These are phyloP conservation scores for Temnothorax longispinosus DNA, from an alignment of 1,140 invertebrate genomes.

Conservation along the genomic window DNA sequence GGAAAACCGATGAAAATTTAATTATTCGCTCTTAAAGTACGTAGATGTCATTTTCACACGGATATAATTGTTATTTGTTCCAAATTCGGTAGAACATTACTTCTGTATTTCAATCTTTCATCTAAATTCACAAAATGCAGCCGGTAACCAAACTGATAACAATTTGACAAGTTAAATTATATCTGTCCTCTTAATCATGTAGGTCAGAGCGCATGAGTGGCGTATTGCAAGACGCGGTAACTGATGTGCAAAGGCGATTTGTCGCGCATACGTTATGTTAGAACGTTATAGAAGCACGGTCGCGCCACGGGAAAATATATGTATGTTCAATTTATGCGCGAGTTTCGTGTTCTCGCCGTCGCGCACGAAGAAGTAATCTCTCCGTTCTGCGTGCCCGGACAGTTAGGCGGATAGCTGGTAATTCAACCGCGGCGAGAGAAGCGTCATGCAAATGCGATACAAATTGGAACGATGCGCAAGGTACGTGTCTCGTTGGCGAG, in stretches of 20 bases:
- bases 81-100: background rate
- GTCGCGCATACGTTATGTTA: background rate
- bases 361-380: slow-evolving; percentile 16
- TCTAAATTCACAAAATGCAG: background rate
- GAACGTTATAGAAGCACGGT: background rate
- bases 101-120: background rate
- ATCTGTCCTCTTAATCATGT: slow-evolving; percentile 13
- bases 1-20: slow-evolving; percentile 3
- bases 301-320: slow-evolving; percentile 13
- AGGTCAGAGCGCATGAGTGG: background rate
- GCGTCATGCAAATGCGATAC: slow-evolving; percentile 45
- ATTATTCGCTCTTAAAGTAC: background rate
- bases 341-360: background rate
- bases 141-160: background rate
- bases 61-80: slow-evolving; percentile 4
- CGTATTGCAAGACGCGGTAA: slow-evolving; percentile 15
- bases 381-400: background rate
- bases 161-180: slow-evolving; percentile 20
- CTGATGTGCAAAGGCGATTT: slow-evolving; percentile 17
- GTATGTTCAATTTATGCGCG: slow-evolving; percentile 13
- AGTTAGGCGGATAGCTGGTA: background rate
- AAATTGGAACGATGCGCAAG: slow-evolving; percentile 2
- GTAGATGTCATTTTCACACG: background rate
- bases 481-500: background rate
- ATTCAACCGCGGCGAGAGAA: background rate